Conservation (phyloP, 2,888 invertebrate genomes). For the Sphaeridia pumilis region DNA sequence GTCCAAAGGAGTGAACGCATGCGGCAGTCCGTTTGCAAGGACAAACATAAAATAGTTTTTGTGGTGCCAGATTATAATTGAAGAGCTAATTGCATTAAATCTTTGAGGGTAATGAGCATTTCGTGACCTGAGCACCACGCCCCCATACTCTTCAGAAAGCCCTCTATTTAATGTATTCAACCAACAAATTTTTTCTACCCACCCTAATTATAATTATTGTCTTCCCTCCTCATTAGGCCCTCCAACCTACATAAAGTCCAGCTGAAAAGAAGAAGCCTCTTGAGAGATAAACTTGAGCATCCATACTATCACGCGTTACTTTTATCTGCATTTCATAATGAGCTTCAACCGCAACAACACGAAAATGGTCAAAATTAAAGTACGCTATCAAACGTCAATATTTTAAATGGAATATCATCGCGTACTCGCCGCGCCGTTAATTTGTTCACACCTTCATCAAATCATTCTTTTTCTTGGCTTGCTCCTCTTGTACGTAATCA, state of each 20-base stretch:
- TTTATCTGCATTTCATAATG: too few species aligned
- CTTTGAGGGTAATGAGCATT: conserved; percentile 33
- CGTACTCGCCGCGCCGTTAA: too few species aligned
- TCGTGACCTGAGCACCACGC: conserved; percentile 32
- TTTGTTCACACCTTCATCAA: too few species aligned
- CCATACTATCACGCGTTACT: too few species aligned
- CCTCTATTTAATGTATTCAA: conserved; percentile 19
- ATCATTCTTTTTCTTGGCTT: too few species aligned
- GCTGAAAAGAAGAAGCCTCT: not conserved
- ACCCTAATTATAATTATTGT: conserved; percentile 21
- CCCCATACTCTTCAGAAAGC: conserved; percentile 15
- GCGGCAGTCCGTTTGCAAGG: not conserved
- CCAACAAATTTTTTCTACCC: conserved; percentile 16
- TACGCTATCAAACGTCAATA: too few species aligned
- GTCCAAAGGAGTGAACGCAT: too few species aligned
- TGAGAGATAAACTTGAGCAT: too few species aligned
- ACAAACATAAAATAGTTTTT: conserved; percentile 8
- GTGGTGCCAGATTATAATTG: conserved; percentile 27
- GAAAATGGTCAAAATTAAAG: not conserved
- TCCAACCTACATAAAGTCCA: conserved; percentile 12
- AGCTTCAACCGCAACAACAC: too few species aligned
- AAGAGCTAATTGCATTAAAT: conserved; percentile 36
- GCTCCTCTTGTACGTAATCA: too few species aligned
- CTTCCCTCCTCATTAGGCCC: conserved; percentile 19
- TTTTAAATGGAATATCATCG: too few species aligned